Conservation (phyloP, 1,140 invertebrate species). For the Leptinotarsa texana region DNA sequence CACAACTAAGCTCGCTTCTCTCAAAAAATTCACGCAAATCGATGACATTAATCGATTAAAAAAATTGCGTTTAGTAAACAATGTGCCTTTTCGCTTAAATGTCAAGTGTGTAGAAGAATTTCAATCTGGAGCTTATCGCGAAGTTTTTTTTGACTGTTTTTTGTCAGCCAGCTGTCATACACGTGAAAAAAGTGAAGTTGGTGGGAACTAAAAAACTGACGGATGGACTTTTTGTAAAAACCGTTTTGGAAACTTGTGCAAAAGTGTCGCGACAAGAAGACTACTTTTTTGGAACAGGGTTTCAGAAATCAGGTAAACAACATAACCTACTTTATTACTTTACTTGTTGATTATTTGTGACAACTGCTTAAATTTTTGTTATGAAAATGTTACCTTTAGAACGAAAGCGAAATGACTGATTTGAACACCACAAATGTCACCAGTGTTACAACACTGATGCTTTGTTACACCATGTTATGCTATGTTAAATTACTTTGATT, state of each 20-base stretch:
- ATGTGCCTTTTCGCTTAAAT: constrained; percentile 15
- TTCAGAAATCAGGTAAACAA: constrained; percentile 25
- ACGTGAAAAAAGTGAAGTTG: not conserved
- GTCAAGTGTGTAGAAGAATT: constrained; percentile 1
- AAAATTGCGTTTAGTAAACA: constrained; percentile 32
- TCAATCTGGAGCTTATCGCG: not conserved
- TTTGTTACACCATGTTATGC: too few relatives aligned
- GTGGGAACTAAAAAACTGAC: not conserved
- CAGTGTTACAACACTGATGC: too few relatives aligned
- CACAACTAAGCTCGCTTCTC: constrained; percentile 38
- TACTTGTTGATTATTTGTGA: too few relatives aligned
- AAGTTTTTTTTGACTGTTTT: not conserved
- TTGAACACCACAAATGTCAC: too few relatives aligned
- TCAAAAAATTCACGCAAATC: constrained; percentile 46
- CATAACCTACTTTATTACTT: too few relatives aligned
- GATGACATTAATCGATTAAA: constrained; percentile 47
- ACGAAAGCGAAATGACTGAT: too few relatives aligned
- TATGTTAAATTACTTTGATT: too few relatives aligned
- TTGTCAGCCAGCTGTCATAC: not conserved
- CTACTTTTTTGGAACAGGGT: constrained; percentile 19
- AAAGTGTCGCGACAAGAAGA: constrained; percentile 27
- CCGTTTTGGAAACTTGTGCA: constrained; percentile 25
- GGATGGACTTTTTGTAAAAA: not conserved
- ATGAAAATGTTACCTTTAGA: too few relatives aligned
- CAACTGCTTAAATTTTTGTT: too few relatives aligned